These are phyloP conservation scores for Acronicta alni DNA, from an alignment of 2,888 invertebrate genomes.

Conservation along the genomic window DNA sequence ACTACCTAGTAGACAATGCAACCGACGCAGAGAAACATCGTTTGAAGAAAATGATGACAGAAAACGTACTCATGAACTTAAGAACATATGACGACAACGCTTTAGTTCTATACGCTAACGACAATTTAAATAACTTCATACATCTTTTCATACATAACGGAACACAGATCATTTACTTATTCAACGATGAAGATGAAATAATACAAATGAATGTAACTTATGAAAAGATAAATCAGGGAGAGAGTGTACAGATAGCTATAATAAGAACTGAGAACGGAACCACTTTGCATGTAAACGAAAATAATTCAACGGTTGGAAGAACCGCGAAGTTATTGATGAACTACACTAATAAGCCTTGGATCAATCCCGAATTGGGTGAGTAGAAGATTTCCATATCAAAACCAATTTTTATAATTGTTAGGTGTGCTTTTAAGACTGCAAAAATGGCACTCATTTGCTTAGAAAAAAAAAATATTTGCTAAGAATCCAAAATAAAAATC, in stretches of 20 bases:
- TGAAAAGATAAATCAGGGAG: conserved; percentile 93
- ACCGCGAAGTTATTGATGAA: conserved; percentile 92
- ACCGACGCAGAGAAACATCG: conserved; percentile 90
- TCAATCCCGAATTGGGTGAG: conserved; percentile 93
- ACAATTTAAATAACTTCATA: conserved; percentile 97
- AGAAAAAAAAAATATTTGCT: too few relatives aligned
- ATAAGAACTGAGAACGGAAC: conserved; percentile 92
- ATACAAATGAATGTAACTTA: conserved; percentile 94
- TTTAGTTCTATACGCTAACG: conserved; percentile 96
- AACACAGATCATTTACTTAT: conserved; percentile 94
- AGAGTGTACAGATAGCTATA: conserved; percentile 96
- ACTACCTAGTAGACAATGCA: conserved; percentile 92
- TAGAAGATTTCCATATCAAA: too few relatives aligned
- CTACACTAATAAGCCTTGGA: conserved; percentile 96
- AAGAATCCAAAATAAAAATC: too few relatives aligned
- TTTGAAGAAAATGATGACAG: conserved; percentile 93
- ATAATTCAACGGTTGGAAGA: conserved; percentile 91
- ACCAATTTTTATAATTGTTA: too few relatives aligned
- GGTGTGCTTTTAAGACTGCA: too few relatives aligned
- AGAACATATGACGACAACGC: conserved; percentile 95
- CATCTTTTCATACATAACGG: conserved; percentile 95
- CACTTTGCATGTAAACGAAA: conserved; percentile 94
- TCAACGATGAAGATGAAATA: conserved; percentile 94
- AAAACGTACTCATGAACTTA: conserved; percentile 96
- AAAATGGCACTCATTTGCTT: too few relatives aligned